A percentile compares a stretch with the other conserved stretches of the same genome.
These are phyloP conservation scores for Trematomus loennbergii DNA, from an alignment of 2,113 vertebrate genomes.

Conservation along the genomic window DNA sequence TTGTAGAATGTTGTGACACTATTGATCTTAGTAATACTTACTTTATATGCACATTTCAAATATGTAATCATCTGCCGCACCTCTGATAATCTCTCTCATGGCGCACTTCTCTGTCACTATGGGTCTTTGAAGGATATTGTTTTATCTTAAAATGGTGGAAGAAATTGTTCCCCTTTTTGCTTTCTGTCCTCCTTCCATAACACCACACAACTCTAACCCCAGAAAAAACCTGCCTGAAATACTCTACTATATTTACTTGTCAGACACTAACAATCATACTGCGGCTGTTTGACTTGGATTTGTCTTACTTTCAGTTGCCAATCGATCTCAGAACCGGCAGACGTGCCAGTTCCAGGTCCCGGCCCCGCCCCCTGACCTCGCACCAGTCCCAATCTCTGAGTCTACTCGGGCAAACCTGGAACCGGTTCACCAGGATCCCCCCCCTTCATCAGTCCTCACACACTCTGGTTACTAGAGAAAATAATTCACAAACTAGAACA, in stretches of 20 bases:
- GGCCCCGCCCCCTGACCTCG: conserved; percentile 5
- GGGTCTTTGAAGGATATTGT: neutral
- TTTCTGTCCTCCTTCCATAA: neutral
- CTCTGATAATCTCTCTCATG: neutral
- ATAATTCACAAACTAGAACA: neutral
- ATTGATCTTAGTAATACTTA: neutral
- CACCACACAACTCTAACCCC: neutral
- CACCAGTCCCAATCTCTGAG: neutral
- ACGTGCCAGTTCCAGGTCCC: conserved; percentile 70
- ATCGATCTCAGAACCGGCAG: conserved; percentile 68
- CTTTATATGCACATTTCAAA: neutral
- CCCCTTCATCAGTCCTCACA: conserved; percentile 35
- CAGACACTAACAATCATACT: neutral
- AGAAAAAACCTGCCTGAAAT: neutral
- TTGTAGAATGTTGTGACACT: neutral
- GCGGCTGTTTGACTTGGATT: conserved; percentile 13
- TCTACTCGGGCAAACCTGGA: conserved; percentile 18
- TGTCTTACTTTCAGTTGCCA: conserved; percentile 62
- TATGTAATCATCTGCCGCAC: neutral
- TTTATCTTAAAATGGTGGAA: neutral
- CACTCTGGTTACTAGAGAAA: conserved; percentile 66
- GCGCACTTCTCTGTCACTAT: neutral
- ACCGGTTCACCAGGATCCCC: conserved; percentile 19
- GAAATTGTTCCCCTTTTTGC: too few species aligned
- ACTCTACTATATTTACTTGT: neutral